These are phyloP conservation scores for Myocastor coypus DNA, from an alignment of 2,113 vertebrate genomes.

Conservation along the genomic window DNA sequence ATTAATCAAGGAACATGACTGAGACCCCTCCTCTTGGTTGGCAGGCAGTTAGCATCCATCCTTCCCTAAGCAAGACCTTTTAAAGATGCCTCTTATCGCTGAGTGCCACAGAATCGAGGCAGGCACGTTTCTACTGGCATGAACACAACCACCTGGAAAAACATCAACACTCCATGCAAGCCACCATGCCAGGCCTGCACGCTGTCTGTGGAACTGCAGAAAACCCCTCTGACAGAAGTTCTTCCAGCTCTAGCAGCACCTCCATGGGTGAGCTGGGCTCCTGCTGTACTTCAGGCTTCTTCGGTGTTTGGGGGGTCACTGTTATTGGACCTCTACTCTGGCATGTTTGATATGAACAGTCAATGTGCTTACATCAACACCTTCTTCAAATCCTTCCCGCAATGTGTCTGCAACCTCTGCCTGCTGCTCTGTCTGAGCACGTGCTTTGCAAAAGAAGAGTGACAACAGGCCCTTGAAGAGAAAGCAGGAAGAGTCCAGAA, in stretches of 20 bases:
- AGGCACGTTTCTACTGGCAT: neutral
- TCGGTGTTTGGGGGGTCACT: neutral
- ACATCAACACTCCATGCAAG: neutral
- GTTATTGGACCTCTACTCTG: conserved; percentile 2
- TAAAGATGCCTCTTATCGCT: neutral
- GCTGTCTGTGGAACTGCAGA: neutral
- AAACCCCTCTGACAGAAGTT: conserved; percentile 63
- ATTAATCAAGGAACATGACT: neutral
- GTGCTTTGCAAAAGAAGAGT: conserved; percentile 35
- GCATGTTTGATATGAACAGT: conserved; percentile 44
- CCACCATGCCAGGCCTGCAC: neutral
- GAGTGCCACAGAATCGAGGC: neutral
- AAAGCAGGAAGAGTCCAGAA: conserved; percentile 57
- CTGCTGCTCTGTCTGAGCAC: conserved; percentile 50
- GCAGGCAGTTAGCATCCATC: neutral
- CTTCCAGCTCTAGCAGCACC: conserved; percentile 56
- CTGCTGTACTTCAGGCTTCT: neutral
- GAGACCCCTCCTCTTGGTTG: neutral
- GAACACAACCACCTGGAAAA: conserved; percentile 12
- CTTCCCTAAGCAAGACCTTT: neutral
- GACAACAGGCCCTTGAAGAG: conserved; percentile 67
- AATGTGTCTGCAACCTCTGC: conserved; percentile 54
- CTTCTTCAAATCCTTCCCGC: conserved; percentile 54
- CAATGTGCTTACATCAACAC: conserved; percentile 36
- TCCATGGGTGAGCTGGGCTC: conserved; percentile 53